phyloP scores from a whole-genome alignment of 2,888 invertebrate genomes.

The Lochmaea crataegi region DNA sequence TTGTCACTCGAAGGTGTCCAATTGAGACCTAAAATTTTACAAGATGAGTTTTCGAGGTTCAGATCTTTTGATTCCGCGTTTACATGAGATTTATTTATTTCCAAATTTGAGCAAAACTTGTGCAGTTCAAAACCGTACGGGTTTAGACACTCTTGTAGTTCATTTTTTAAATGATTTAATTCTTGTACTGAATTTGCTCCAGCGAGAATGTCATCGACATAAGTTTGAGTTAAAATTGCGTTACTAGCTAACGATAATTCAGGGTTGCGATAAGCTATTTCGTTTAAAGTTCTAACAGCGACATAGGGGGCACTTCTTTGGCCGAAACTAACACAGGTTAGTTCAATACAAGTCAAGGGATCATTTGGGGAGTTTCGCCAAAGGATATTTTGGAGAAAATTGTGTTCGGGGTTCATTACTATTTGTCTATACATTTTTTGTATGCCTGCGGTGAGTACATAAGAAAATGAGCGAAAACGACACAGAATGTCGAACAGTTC shows the following conservation, averaged over 20 bases:
- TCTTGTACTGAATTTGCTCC: constrained; percentile 24
- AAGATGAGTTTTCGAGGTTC: constrained; percentile 14
- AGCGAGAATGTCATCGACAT: constrained; percentile 38
- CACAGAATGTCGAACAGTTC: constrained; percentile 35
- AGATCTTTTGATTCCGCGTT: not conserved
- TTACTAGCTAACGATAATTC: constrained; percentile 20
- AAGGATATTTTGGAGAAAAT: constrained; percentile 30
- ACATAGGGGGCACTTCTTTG: constrained; percentile 35
- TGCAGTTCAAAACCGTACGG: constrained; percentile 26
- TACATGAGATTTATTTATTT: not conserved
- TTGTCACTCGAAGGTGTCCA: constrained; percentile 20
- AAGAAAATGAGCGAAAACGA: constrained; percentile 30
- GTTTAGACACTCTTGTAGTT: constrained; percentile 18
- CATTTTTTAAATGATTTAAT: constrained; percentile 5
- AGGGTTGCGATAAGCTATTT: constrained; percentile 4
- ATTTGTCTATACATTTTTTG: constrained; percentile 31
- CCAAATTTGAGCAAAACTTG: constrained; percentile 33
- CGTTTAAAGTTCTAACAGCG: constrained; percentile 7
- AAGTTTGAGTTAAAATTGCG: constrained; percentile 31
- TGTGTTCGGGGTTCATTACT: constrained; percentile 15
- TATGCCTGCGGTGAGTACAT: constrained; percentile 29
- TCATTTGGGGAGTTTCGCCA: constrained; percentile 26
- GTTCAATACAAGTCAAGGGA: constrained; percentile 23
- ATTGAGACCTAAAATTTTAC: constrained; percentile 19
- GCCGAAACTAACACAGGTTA: constrained; percentile 36